These are phyloP conservation scores for Aspidoscelis tigris DNA, from an alignment of 2,113 vertebrate species.

Conservation along the genomic window DNA sequence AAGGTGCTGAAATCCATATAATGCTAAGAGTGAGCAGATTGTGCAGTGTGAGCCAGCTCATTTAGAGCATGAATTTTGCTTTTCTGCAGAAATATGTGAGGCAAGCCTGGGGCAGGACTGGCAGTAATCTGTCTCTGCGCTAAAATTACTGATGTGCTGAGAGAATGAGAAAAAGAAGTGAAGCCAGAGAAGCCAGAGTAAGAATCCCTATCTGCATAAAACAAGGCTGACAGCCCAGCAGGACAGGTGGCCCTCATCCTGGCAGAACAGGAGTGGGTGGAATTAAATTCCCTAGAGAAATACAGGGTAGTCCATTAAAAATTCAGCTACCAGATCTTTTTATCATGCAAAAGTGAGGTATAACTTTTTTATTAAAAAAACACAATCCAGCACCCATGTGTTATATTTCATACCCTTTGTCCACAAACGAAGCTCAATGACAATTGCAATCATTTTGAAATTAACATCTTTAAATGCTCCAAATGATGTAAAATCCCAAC, in stretches of 20 bases:
- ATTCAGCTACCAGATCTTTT: background rate
- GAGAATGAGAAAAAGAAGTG: conserved; percentile 7
- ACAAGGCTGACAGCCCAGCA: background rate
- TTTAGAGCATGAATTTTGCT: conserved; percentile 55
- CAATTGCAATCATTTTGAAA: too few relatives aligned
- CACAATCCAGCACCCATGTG: background rate
- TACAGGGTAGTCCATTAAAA: background rate
- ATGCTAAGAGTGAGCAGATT: conserved; percentile 1
- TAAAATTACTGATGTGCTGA: conserved; percentile 8
- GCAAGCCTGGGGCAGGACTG: conserved; percentile 24
- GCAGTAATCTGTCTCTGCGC: conserved; percentile 15
- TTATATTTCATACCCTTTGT: background rate
- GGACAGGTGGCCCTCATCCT: background rate
- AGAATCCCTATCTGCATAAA: background rate
- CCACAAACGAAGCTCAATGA: background rate
- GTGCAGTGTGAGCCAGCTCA: conserved; percentile 42
- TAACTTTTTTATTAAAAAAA: background rate
- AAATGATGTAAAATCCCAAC: background rate
- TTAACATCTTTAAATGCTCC: background rate
- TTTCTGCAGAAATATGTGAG: conserved; percentile 11
- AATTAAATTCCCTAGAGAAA: background rate
- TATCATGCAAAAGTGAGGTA: too few relatives aligned
- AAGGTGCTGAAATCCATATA: background rate
- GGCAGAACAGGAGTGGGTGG: background rate
- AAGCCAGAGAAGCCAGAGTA: background rate